Conservation (phyloP, 2,888 invertebrate species). For the Rhamphomyia laevipes region DNA sequence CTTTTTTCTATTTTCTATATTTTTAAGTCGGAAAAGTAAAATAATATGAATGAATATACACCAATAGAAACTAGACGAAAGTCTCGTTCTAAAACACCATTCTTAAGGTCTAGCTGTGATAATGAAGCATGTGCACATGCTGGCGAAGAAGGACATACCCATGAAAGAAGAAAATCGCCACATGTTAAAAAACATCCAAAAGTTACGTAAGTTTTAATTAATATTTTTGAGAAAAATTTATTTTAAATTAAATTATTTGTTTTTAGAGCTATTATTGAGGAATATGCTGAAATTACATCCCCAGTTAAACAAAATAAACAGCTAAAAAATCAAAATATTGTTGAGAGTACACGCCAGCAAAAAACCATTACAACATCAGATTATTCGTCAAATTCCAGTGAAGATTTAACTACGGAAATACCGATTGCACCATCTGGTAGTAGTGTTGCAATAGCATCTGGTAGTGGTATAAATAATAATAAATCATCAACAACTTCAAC, state of each 20-base stretch:
- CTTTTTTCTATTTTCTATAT: too few relatives aligned
- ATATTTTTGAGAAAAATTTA: neutral
- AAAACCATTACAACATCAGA: conserved; percentile 39
- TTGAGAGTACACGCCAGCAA: conserved; percentile 12
- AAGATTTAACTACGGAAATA: conserved; percentile 35
- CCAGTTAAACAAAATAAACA: conserved; percentile 19
- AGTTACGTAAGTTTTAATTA: neutral
- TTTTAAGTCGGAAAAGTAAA: neutral
- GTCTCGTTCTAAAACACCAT: conserved; percentile 59
- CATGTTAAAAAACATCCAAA: conserved; percentile 21
- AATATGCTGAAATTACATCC: conserved; percentile 29
- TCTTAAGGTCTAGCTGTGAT: conserved; percentile 47
- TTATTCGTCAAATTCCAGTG: conserved; percentile 41
- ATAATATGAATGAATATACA: conserved; percentile 25
- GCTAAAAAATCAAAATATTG: conserved; percentile 17
- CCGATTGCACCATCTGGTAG: conserved; percentile 11
- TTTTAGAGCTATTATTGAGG: conserved; percentile 33
- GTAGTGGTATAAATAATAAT: conserved; percentile 2
- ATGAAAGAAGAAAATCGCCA: conserved; percentile 37
- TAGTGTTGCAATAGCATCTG: neutral
- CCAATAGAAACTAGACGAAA: conserved; percentile 49
- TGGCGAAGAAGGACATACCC: conserved; percentile 42
- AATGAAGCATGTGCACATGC: conserved; percentile 44
- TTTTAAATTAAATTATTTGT: neutral
- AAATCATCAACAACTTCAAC: conserved; percentile 21